Conservation (phyloP, 1,140 invertebrate genomes). For the Ooceraea biroi region DNA sequence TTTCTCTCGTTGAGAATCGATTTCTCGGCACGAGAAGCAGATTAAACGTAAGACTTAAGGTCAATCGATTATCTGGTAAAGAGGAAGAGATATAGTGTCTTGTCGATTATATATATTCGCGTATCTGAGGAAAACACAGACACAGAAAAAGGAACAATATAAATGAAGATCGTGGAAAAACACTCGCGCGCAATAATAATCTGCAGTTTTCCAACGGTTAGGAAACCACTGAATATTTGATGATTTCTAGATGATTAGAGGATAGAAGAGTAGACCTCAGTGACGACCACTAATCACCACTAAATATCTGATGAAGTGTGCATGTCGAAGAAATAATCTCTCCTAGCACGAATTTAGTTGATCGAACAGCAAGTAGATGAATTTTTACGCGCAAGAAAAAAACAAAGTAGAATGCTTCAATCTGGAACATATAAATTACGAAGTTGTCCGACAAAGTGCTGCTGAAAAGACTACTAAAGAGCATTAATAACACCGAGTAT, state of each 20-base stretch:
- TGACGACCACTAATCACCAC: too few species aligned
- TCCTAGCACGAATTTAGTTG: constrained; percentile 5
- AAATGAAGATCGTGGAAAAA: too few species aligned
- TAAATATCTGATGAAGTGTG: constrained; percentile 28
- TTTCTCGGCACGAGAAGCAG: constrained; percentile 7
- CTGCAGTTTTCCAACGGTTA: too few species aligned
- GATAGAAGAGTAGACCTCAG: not conserved
- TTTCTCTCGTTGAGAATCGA: constrained; percentile 24
- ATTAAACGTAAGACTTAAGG: constrained; percentile 43
- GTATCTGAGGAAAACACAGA: not conserved
- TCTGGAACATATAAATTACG: constrained; percentile 43
- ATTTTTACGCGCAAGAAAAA: constrained; percentile 4
- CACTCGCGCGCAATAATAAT: too few species aligned
- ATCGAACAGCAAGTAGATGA: not conserved
- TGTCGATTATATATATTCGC: constrained; percentile 42
- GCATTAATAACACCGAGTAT: too few species aligned
- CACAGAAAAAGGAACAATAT: too few species aligned
- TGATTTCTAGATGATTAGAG: not conserved
- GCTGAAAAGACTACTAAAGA: not conserved
- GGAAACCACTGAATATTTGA: constrained; percentile 36
- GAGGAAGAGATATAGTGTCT: constrained; percentile 31
- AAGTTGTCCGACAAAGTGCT: not conserved
- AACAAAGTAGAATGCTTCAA: constrained; percentile 11
- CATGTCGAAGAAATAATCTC: constrained; percentile 12
- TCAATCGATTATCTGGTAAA: constrained; percentile 46